Base-by-base conservation (phyloP, 1,140 invertebrate genomes). In the Trissolcus basalis region DNA sequence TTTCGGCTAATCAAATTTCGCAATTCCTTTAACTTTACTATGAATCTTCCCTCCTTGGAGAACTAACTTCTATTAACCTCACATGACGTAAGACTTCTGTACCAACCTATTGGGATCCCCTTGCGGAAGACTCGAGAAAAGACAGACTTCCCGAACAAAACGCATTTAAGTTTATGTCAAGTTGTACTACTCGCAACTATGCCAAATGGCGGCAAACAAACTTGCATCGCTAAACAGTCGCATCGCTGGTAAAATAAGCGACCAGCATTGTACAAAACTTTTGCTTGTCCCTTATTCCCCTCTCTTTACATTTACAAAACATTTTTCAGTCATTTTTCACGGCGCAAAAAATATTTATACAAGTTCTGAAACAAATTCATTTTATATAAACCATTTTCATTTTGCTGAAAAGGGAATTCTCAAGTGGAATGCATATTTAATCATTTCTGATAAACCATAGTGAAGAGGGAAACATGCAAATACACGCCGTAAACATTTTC, bases 41-140 rank as follows among this genome's bases (percentile, higher is more conserved):
- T 54, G 54, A 65, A 73, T 65, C 49, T 73, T 56, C 70, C n/a
- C n/a, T 73, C 55, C 56, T 59, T 49, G 4, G 36, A 60, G 53
- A 67, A 73, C 70, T 50, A 67, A 73, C 70, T 73, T 73, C 61
- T 64, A 73, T 73, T 54, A 73, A 67, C 61, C 61, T 73, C 56
- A 67, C 45, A 67, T 67, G 70, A 67, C 56, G 70, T 61, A 73
- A 73, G 70, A 73, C 70, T 60, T 67, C 49, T 49, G 56, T 48
- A 27, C 55, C 3, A n/a, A 60, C 27, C 60, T 73, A 73, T 65
- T 49, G 70, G 59, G 65, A 73, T 67, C 51, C 61, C 51, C 55
- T 67, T 56, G 41, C 50, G 47, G 45, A 56, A 58, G 70, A 67
- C 56, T 67, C 13, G 60, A 11, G 35, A 73, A 73, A 65, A 64